These are phyloP conservation scores for Heliconius erato DNA, from an alignment of 2,888 invertebrate genomes.

Conservation along the genomic window DNA sequence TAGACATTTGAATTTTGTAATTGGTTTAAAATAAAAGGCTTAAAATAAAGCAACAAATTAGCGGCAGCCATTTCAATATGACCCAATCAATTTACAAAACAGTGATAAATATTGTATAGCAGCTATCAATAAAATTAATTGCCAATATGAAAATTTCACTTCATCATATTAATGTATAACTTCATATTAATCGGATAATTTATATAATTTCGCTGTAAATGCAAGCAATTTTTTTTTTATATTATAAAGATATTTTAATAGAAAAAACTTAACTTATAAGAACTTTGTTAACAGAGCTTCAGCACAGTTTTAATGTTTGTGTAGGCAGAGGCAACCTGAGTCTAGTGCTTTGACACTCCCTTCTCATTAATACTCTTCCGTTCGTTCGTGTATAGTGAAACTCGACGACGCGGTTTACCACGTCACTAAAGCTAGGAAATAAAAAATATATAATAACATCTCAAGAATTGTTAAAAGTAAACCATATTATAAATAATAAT, in stretches of 20 bases:
- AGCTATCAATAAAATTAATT: slow-evolving; percentile 17
- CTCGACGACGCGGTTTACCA: too few species aligned
- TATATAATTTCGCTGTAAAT: background rate
- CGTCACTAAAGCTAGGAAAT: too few species aligned
- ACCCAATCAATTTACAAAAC: slow-evolving; percentile 18
- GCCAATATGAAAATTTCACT: slow-evolving; percentile 16
- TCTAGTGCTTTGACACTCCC: too few species aligned
- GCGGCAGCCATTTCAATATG: background rate
- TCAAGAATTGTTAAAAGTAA: background rate
- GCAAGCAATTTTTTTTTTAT: background rate
- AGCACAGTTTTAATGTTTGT: background rate
- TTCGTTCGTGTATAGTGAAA: too few species aligned
- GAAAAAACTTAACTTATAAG: too few species aligned
- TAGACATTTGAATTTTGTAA: too few species aligned
- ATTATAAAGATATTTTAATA: background rate
- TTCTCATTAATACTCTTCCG: too few species aligned
- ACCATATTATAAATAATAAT: too few species aligned
- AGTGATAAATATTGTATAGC: slow-evolving; percentile 18
- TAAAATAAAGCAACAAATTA: background rate
- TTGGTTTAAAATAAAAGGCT: background rate
- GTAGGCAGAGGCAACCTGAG: too few species aligned
- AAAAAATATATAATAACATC: background rate
- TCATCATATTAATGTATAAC: slow-evolving; percentile 8
- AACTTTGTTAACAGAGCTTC: background rate
- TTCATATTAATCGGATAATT: slow-evolving; percentile 10